A percentile compares a stretch with the other conserved stretches of the same genome.
Conservation (phyloP, 2,888 invertebrate genomes). For the Campaea margaritaria region DNA sequence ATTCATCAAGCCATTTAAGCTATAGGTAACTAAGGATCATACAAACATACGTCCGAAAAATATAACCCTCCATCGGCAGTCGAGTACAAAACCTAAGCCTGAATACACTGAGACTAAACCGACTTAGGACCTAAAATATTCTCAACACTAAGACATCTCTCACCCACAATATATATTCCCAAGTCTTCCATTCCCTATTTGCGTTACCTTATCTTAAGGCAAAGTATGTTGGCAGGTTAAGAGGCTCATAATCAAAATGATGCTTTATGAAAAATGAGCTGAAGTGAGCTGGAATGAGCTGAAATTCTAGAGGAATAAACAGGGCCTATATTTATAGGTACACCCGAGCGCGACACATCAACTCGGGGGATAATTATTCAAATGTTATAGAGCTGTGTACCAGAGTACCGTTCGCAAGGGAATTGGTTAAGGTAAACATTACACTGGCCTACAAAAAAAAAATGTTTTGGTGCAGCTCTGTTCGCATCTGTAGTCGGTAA, state of each 20-base stretch:
- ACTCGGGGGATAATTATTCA: slow-evolving; percentile 75
- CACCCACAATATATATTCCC: slow-evolving; percentile 18
- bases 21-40: no score
- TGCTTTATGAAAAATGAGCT: slow-evolving; percentile 45
- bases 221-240: slow-evolving; percentile 37
- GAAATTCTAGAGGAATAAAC: slow-evolving; percentile 39
- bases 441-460: no score
- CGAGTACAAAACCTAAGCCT: no score
- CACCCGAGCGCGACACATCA: slow-evolving; percentile 69
- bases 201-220: slow-evolving; percentile 33
- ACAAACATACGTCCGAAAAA: no score
- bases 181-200: slow-evolving; percentile 5
- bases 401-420: slow-evolving; percentile 48
- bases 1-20: no score
- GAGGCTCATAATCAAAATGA: slow-evolving; percentile 37
- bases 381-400: slow-evolving; percentile 75
- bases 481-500: no score
- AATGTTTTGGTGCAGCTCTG: no score
- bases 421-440: background rate
- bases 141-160: slow-evolving; percentile 11
- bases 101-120: background rate
- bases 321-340: slow-evolving; percentile 47
- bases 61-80: no score
- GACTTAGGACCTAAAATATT: slow-evolving; percentile 7
- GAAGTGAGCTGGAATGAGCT: slow-evolving; percentile 41